Percentiles rank a stretch among this genome's conserved stretches.
phyloP scores from a whole-genome alignment of 2,797 vertebrate genomes.

The Clamator glandarius region DNA sequence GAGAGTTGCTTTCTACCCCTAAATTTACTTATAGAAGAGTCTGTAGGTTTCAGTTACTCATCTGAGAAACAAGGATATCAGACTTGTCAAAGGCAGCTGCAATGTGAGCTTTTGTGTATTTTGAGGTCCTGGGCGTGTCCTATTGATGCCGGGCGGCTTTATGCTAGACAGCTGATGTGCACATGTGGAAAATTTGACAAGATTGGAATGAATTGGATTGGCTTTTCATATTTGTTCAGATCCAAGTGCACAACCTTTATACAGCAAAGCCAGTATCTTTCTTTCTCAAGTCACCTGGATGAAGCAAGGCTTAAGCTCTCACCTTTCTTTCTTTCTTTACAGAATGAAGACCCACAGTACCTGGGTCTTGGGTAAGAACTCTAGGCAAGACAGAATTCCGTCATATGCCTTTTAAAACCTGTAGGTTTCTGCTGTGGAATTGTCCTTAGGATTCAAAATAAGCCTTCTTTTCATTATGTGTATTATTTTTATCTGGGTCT shows the following conservation, averaged over 20 bases:
- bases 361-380: slow-evolving; percentile 65
- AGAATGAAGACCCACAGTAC: slow-evolving; percentile 69
- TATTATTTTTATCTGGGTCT: neutral
- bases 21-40: neutral
- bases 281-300: neutral
- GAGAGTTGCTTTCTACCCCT: accelerated
- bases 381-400: slow-evolving; percentile 56
- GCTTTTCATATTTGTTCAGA: neutral
- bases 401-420: slow-evolving; percentile 19
- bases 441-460: slow-evolving; percentile 2
- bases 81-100: neutral
- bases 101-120: neutral
- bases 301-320: slow-evolving; percentile 62
- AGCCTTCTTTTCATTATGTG: neutral
- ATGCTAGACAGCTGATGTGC: neutral
- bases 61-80: neutral
- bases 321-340: slow-evolving; percentile 66
- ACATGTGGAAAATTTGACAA: neutral
- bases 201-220: neutral
- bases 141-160: neutral
- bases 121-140: neutral
- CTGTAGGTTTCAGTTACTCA: neutral
- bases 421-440: slow-evolving; percentile 51
- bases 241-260: neutral
- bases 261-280: neutral